Evolutionary conservation across 2,113 vertebrate species (phyloP).

Genomic region (Propithecus coquereli): DNA sequence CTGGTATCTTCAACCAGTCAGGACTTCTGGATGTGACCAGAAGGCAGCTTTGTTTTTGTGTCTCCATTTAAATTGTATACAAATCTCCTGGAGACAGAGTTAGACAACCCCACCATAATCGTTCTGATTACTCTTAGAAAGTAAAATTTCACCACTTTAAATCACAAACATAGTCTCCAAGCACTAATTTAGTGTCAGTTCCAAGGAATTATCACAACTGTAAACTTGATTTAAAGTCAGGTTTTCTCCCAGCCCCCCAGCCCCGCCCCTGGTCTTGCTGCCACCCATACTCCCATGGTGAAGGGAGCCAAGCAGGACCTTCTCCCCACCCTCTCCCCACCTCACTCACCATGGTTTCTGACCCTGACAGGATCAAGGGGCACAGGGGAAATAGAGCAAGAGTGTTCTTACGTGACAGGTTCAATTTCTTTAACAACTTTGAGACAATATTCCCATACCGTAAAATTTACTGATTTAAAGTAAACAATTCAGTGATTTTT

Average conservation of each 20-base stretch:
- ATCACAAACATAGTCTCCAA: neutral
- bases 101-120: rapidly evolving
- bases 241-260: neutral
- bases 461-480: neutral
- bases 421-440: neutral
- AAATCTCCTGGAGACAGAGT: neutral
- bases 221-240: neutral
- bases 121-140: neutral
- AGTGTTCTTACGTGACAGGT: neutral
- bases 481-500: neutral
- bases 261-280: neutral
- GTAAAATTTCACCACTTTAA: neutral
- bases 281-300: rapidly evolving
- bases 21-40: too few relatives aligned
- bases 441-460: neutral
- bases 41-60: too few relatives aligned
- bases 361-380: neutral
- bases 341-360: neutral
- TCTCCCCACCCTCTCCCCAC: neutral
- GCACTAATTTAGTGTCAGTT: neutral
- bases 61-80: too few relatives aligned
- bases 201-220: neutral
- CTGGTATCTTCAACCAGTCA: neutral
- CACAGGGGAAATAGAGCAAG: rapidly evolving
- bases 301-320: neutral